Evolutionary conservation across 2,888 invertebrate genomes (phyloP).

Genomic region (Sesia apiformis): DNA sequence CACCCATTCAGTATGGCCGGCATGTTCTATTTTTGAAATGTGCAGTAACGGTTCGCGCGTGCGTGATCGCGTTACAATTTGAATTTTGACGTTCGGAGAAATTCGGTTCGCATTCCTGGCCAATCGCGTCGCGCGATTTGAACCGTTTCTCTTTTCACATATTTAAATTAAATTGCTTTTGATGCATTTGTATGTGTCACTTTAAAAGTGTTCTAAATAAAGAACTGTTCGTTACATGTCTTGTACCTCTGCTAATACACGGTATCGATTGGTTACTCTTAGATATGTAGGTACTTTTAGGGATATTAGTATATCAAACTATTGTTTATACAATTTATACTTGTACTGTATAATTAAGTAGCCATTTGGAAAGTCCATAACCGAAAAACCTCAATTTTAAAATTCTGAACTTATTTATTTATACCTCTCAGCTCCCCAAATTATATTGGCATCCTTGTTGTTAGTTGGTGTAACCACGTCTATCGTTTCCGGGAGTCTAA

Average conservation of each 20-base stretch:
- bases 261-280: constrained; percentile 13
- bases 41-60: constrained; percentile 64
- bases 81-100: constrained; percentile 68
- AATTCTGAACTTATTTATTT: no score
- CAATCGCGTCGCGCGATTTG: constrained; percentile 36
- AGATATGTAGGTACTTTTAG: no score
- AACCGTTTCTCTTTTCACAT: constrained; percentile 61
- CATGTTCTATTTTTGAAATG: constrained; percentile 71
- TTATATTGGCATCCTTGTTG: no score
- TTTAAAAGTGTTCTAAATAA: not conserved
- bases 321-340: no score
- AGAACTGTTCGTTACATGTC: not conserved
- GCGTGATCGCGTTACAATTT: constrained; percentile 66
- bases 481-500: no score
- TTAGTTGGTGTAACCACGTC: no score
- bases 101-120: constrained; percentile 45
- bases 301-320: no score
- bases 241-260: not conserved
- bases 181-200: constrained; percentile 19
- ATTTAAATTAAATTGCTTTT: constrained; percentile 33
- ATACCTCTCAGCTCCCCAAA: no score
- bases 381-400: no score
- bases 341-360: no score
- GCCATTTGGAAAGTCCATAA: no score
- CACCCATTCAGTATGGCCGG: constrained; percentile 66